Evolutionary conservation across 2,797 vertebrate genomes (phyloP).

Genomic region (Salmo trutta): DNA sequence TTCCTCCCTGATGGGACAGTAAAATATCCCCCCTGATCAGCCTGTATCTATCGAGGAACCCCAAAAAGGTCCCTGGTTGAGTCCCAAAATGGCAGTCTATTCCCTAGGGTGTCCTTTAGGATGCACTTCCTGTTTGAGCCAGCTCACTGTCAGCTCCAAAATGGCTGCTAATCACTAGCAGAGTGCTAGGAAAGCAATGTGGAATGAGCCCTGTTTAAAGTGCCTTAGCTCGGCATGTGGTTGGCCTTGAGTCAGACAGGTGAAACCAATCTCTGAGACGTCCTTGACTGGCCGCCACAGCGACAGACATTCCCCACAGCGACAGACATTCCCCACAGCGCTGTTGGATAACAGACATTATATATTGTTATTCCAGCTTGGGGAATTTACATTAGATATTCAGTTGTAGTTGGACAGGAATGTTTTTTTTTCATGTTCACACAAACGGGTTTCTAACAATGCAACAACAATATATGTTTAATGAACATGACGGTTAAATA

Average conservation of each 20-base stretch:
- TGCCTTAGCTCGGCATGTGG: constrained; percentile 19
- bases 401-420: no score
- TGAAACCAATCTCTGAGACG: constrained; percentile 14
- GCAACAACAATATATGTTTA: no score
- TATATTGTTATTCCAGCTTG: background rate
- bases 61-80: no score
- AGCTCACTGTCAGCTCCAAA: constrained; percentile 2
- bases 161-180: constrained; percentile 18
- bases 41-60: no score
- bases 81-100: no score
- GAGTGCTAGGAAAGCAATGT: constrained; percentile 20
- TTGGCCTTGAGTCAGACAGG: constrained; percentile 22
- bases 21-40: background rate
- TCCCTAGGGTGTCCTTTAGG: background rate
- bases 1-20: background rate
- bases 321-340: background rate
- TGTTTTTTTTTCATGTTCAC: no score
- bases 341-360: constrained; percentile 10
- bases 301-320: no score
- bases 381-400: no score
- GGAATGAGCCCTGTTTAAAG: constrained; percentile 23
- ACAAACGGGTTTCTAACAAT: no score
- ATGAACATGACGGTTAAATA: no score
- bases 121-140: background rate
- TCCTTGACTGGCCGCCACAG: background rate